phyloP scores from a whole-genome alignment of 2,113 vertebrate species.

The Neopipo cinnamomea region DNA sequence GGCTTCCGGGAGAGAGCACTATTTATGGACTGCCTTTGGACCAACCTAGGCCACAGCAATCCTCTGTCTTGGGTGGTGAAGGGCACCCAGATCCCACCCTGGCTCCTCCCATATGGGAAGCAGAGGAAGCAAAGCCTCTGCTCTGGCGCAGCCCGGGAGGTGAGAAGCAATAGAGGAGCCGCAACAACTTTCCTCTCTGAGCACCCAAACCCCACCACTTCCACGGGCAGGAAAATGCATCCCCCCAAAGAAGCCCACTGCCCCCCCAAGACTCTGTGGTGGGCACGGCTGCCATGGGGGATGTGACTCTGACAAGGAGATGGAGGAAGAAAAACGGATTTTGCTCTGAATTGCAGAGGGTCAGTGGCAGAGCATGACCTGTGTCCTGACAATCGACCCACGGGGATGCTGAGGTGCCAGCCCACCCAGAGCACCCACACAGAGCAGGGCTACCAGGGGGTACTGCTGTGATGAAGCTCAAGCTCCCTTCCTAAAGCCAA shows the following conservation, averaged over 20 bases:
- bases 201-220: not conserved
- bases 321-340: not conserved
- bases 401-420: not conserved
- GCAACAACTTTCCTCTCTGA: fast-evolving
- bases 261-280: fast-evolving
- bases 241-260: not conserved
- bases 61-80: not conserved
- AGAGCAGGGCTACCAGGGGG: not conserved
- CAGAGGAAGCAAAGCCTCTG: not conserved
- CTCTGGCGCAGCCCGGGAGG: not conserved
- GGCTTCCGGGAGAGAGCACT: not conserved
- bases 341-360: not conserved
- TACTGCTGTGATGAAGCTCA: not conserved
- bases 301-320: not conserved
- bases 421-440: not conserved
- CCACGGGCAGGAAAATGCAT: fast-evolving
- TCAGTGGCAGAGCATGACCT: not conserved
- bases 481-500: not conserved
- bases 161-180: fast-evolving
- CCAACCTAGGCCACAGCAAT: not conserved
- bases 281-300: not conserved
- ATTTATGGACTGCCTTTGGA: not conserved
- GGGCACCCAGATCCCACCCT: not conserved
- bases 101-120: not conserved
- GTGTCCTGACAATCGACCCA: fast-evolving